Evolutionary conservation across 2,797 vertebrate genomes (phyloP).

Genomic region (Coregonus sp.): DNA sequence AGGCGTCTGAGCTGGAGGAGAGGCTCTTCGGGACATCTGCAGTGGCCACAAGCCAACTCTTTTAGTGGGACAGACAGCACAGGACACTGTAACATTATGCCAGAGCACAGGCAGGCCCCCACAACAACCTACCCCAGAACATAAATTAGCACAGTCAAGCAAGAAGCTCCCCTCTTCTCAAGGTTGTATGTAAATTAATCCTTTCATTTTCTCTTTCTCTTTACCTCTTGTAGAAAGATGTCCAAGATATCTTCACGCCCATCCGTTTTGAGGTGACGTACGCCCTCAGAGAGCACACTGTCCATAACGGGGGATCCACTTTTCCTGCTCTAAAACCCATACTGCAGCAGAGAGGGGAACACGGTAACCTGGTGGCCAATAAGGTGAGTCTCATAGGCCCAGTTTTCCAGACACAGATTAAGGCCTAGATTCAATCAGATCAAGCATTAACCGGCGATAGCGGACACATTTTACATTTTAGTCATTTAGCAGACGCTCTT

Average conservation of each 20-base stretch:
- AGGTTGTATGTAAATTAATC: neutral
- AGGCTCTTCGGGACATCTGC: constrained; percentile 18
- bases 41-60: constrained; percentile 40
- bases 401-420: neutral
- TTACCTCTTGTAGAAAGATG: constrained; percentile 83
- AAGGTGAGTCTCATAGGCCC: neutral
- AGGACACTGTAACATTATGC: constrained; percentile 15
- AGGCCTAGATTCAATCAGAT: neutral
- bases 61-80: constrained; percentile 19
- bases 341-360: constrained; percentile 3
- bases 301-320: constrained; percentile 54
- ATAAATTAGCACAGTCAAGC: constrained; percentile 8
- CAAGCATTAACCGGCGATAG: too few species aligned
- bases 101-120: constrained; percentile 12
- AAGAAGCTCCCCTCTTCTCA: neutral
- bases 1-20: constrained; percentile 6
- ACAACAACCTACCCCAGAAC: constrained; percentile 8
- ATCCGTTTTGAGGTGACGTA: constrained; percentile 85
- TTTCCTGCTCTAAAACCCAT: constrained; percentile 76
- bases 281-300: constrained; percentile 74
- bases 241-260: constrained; percentile 89
- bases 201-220: constrained; percentile 22
- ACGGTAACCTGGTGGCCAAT: constrained; percentile 30
- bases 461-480: too few species aligned
- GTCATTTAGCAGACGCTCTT: too few species aligned